Evolutionary conservation across 2,113 vertebrate species (phyloP), one percentile per base, ranked within the genome.

Genomic region (Serinus canaria): DNA sequence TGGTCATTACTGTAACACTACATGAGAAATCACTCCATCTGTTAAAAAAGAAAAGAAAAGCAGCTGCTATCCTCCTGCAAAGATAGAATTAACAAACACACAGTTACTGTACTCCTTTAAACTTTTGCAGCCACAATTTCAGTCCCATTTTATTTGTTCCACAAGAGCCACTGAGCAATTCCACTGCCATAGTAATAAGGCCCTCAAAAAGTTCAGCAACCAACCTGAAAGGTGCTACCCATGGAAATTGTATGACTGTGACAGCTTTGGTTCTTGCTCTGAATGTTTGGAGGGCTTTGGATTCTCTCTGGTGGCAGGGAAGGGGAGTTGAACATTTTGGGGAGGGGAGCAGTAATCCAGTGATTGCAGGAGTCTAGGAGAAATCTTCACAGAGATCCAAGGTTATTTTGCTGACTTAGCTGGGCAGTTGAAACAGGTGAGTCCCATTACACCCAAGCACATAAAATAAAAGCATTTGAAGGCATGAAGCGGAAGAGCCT

Each of bases 11-110:
- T 97, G 94, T 96, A 98, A 97, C 95, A 96, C 97, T 98, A 98
- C 95, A 84, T 97, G 97, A 98, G 96, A 98, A 98, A 97, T 98
- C 97, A 97, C 92, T 96, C 98, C 98, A 98, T 98, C 98, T 98
- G 98, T 98, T 98, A 97, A 97, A 97, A 96, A 95, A 96, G 90
- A 96, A 96, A 96, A 95, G 89, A 93, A 97, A 97, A 97, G 92
- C 97, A 98, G 98, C 98, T 98, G 98, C 97, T 97, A 91, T 96
- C 95, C 91, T 93, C 92, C 59, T 95, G 96, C 96, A 97, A 96
- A 97, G 96, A 98, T 81, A 84, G 93, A 97, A 98, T 97, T 98
- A 98, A 97, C 97, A 97, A 97, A 97, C 90, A 96, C 77, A 43
- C 85, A 95, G 94, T 93, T 97, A 98, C 97, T 95, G 95, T 93